Conservation (phyloP, 1,140 invertebrate genomes). For the Drosophila insularis region DNA sequence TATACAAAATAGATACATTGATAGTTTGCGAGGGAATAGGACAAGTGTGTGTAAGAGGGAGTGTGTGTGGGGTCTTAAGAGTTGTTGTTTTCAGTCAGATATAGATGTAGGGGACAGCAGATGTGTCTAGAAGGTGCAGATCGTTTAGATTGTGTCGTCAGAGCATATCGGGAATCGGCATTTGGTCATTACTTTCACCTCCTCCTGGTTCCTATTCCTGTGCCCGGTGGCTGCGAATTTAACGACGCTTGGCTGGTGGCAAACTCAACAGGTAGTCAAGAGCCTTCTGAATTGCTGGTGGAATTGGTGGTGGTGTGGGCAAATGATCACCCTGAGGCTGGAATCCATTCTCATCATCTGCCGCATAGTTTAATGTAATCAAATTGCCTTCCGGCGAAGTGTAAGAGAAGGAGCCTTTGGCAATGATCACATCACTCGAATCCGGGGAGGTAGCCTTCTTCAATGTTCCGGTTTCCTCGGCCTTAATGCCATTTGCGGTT, state of each 20-base stretch:
- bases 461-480: slow-evolving; percentile 86
- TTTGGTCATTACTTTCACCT: slow-evolving; percentile 12
- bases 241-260: slow-evolving; percentile 81
- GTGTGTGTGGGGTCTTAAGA: slow-evolving; percentile 37
- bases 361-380: slow-evolving; percentile 89
- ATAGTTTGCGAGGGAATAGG: slow-evolving; percentile 28
- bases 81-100: slow-evolving; percentile 69
- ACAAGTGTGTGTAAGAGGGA: slow-evolving; percentile 1
- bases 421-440: slow-evolving; percentile 85
- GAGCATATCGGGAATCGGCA: slow-evolving; percentile 19
- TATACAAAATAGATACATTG: slow-evolving; percentile 3
- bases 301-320: slow-evolving; percentile 89
- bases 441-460: slow-evolving; percentile 86
- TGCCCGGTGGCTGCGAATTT: slow-evolving; percentile 13
- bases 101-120: background rate
- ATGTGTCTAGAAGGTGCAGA: too few species aligned
- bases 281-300: slow-evolving; percentile 89
- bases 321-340: slow-evolving; percentile 88
- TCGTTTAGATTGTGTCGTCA: too few species aligned
- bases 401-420: slow-evolving; percentile 90
- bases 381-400: slow-evolving; percentile 91
- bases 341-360: slow-evolving; percentile 90
- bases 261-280: slow-evolving; percentile 86
- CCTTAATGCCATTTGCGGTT: slow-evolving; percentile 89
- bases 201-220: background rate